phyloP scores from a whole-genome alignment of 2,113 vertebrate species.

The Zosterops borbonicus region DNA sequence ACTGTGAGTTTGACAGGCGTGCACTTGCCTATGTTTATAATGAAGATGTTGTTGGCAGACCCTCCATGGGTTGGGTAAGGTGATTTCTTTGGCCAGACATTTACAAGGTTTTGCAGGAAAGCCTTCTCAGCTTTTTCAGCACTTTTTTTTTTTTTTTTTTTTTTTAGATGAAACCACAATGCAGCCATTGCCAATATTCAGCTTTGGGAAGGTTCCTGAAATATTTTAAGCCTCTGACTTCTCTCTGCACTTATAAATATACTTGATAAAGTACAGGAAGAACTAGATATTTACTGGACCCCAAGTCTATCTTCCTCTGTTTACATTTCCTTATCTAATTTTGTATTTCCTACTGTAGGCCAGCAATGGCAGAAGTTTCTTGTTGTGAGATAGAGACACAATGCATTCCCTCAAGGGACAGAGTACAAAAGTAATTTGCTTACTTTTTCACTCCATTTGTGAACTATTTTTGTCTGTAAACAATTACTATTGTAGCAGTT shows the following conservation, averaged over 20 bases:
- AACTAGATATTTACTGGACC: background rate
- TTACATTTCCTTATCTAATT: background rate
- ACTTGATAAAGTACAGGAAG: slow-evolving; percentile 24
- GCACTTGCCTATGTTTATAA: slow-evolving; percentile 39
- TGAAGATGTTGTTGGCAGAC: slow-evolving; percentile 41
- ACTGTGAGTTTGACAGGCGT: slow-evolving; percentile 44
- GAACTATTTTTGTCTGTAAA: background rate
- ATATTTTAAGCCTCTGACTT: background rate
- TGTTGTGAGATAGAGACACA: background rate
- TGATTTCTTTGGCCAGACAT: slow-evolving; percentile 31
- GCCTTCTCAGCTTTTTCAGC: background rate
- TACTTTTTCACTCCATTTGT: background rate
- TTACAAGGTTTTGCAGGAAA: slow-evolving; percentile 10
- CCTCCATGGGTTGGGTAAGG: slow-evolving; percentile 5
- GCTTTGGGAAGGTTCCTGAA: slow-evolving; percentile 38
- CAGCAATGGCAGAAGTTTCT: background rate
- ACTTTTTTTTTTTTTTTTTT: background rate
- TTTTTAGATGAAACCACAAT: background rate
- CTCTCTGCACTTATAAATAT: slow-evolving; percentile 24
- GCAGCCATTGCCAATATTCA: background rate
- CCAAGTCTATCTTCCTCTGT: background rate
- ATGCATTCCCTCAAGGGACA: background rate
- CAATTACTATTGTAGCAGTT: background rate
- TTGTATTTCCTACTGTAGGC: background rate
- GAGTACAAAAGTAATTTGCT: background rate